Evolutionary conservation across 2,113 vertebrate species (phyloP).

Genomic region (Cricetomys ansorgei): DNA sequence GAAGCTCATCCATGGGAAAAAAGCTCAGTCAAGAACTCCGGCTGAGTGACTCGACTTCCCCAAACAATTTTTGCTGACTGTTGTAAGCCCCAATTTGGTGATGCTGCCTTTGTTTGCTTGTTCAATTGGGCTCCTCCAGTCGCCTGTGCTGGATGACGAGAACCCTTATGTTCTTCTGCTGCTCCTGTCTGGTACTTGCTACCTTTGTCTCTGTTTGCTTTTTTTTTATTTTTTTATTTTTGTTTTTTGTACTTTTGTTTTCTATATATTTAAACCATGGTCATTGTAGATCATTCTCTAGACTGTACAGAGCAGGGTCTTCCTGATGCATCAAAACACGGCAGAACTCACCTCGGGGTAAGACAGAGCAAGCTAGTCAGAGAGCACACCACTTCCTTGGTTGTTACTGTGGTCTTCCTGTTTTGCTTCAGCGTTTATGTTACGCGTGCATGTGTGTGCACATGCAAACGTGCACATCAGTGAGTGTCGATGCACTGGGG

Average conservation of each 20-base stretch:
- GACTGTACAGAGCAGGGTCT: neutral
- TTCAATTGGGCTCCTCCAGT: neutral
- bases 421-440: neutral
- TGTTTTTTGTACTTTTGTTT: neutral
- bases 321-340: neutral
- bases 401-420: neutral
- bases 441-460: neutral
- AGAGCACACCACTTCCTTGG: too few relatives aligned
- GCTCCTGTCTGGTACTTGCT: too few relatives aligned
- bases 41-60: neutral
- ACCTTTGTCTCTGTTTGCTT: too few relatives aligned
- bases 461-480: neutral
- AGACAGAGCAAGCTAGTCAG: neutral
- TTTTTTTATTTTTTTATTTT: neutral
- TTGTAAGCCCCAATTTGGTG: neutral
- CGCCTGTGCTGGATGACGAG: too few relatives aligned
- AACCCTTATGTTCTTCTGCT: neutral
- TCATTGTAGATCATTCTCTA: neutral
- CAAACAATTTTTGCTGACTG: neutral
- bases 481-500: neutral
- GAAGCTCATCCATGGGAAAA: neutral
- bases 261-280: neutral
- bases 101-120: neutral
- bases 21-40: neutral
- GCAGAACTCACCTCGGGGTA: too few relatives aligned